These are phyloP conservation scores for Bufo bufo DNA, from an alignment of 2,113 vertebrate genomes.

Conservation along the genomic window DNA sequence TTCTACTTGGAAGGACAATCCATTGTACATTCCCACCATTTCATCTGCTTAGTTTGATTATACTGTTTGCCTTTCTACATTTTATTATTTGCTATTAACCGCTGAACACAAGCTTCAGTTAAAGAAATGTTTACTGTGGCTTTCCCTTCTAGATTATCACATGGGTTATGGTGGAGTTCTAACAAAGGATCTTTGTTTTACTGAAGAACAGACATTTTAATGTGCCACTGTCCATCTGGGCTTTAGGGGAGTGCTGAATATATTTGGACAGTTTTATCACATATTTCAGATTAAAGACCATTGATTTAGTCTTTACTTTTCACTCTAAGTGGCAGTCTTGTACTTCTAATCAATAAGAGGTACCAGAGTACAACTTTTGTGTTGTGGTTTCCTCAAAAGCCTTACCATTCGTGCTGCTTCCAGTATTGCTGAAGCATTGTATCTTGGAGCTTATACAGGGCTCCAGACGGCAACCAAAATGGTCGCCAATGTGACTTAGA, in stretches of 20 bases:
- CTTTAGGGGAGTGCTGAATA: background rate
- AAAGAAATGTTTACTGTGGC: background rate
- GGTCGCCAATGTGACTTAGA: no score
- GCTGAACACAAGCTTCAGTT: background rate
- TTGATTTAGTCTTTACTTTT: background rate
- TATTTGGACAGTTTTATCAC: background rate
- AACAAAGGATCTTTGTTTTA: background rate
- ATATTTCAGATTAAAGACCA: background rate
- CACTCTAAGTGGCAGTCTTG: background rate
- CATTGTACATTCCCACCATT: background rate
- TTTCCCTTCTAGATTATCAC: background rate
- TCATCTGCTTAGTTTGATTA: background rate
- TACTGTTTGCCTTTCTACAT: background rate
- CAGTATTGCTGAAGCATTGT: no score
- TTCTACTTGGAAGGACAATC: background rate
- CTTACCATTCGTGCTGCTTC: background rate
- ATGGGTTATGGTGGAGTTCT: background rate
- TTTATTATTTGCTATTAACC: conserved; percentile 1
- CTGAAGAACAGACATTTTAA: background rate
- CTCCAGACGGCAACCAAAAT: no score
- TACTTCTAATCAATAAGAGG: no score
- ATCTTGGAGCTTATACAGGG: no score
- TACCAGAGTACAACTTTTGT: background rate
- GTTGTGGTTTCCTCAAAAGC: no score
- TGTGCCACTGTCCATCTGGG: background rate